Base-by-base conservation (phyloP, 2,113 vertebrate genomes). In the Athene cunicularia region DNA sequence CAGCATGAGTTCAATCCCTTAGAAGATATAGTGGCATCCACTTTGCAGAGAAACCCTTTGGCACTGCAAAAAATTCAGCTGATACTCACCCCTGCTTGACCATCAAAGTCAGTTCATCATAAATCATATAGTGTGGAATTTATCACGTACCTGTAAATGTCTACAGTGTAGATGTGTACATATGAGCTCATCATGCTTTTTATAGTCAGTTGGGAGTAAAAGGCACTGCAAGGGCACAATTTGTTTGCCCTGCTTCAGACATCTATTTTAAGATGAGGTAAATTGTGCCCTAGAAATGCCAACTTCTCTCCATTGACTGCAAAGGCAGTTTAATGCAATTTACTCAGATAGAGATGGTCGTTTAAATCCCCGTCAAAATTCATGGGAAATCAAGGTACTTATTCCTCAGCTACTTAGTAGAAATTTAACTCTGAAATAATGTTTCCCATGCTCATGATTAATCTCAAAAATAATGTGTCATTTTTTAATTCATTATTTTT, bases 251-350 rank as follows among this genome's bases (percentile, higher is more conserved):
- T 84, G 64, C 56, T 94, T 91, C 59, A 84, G 86, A 81, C 59
- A 68, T 67, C 72, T 95, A 89, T 95, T 96, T 95, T 94, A 74
- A 74, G 83, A 93, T 71, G 56, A 96, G 67, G 84, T 83, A 91
- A 88, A 92, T 53, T 59, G n/a, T 91, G 71, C 71, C 52, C 80
- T 76, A 86, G 86, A 94, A 95, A 89, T 63, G 80, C 64, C 83
- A 91, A 11, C 55, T 73, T 91, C 55, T 84, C 33, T 88, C 72
- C 55, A 53, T 30, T 80, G 55, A 74, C 59, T 71, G 26, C 59
- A 84, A 88, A 91, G n/a, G 13, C 47, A 84, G 39, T 60, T 30
- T 92, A 90, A 80, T 56, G 41, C 30, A 91, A 86, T 68, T 64
- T 72, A 41, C 37, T 87, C 60, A 88, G 90, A 91, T 63, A 71